Evolutionary conservation across 2,797 vertebrate genomes (phyloP).

Genomic region (Cossypha caffra): DNA sequence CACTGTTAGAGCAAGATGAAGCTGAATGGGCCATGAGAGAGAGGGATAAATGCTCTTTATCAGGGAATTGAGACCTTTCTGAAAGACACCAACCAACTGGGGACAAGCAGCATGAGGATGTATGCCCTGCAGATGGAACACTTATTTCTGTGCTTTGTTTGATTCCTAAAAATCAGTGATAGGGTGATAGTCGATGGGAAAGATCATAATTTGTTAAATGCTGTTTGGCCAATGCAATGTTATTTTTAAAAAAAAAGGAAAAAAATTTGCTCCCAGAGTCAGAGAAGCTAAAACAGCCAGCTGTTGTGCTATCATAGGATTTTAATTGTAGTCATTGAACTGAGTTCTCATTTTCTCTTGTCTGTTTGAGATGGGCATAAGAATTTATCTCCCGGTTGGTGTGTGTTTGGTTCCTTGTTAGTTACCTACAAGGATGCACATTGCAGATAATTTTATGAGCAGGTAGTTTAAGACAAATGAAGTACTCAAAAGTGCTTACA

Average conservation of each 20-base stretch:
- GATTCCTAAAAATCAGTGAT: not conserved
- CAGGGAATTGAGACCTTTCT: not conserved
- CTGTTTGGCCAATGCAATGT: not conserved
- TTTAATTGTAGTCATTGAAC: not conserved
- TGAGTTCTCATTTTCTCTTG: not conserved
- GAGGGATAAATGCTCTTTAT: not conserved
- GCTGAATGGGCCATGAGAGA: not conserved
- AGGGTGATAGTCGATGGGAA: not conserved
- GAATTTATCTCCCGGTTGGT: not conserved
- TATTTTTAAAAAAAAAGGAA: no score
- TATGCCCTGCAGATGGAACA: not conserved
- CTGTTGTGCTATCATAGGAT: not conserved
- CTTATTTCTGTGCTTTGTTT: not conserved
- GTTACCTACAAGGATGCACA: not conserved
- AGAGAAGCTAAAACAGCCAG: not conserved
- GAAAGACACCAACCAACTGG: not conserved
- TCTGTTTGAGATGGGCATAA: not conserved
- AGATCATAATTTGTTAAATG: not conserved
- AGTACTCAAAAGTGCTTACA: not conserved
- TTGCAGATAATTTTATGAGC: not conserved
- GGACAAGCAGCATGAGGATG: not conserved
- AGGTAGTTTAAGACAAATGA: not conserved
- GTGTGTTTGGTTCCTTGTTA: not conserved
- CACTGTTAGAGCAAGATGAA: constrained; percentile 1
- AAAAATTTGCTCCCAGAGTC: not conserved